Conservation (phyloP, 1,140 invertebrate species). For the Hermetia illucens region DNA sequence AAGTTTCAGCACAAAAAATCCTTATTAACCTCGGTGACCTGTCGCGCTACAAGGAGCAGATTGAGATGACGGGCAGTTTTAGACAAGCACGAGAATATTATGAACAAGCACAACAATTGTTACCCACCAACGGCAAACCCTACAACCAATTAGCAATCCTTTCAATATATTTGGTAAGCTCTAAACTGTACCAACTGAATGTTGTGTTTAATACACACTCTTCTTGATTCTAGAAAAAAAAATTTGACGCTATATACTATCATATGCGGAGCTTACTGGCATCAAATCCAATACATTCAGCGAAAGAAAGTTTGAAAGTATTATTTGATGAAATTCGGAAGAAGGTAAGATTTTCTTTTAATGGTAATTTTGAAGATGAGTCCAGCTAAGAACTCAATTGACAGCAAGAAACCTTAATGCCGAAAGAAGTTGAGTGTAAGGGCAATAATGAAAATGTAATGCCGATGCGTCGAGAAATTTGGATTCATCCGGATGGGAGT, state of each 20-base stretch:
- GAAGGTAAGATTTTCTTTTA: too few species aligned
- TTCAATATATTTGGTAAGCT: slow-evolving; percentile 73
- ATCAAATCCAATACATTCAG: slow-evolving; percentile 82
- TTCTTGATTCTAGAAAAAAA: slow-evolving; percentile 55
- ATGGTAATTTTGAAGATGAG: slow-evolving; percentile 10
- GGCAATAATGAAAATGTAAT: slow-evolving; percentile 11
- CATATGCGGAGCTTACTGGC: slow-evolving; percentile 90
- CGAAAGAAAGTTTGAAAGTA: slow-evolving; percentile 71
- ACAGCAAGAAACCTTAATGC: slow-evolving; percentile 1
- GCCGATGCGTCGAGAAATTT: slow-evolving; percentile 50
- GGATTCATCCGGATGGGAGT: slow-evolving; percentile 66
- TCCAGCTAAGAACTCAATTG: too few species aligned
- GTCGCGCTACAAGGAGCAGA: slow-evolving; percentile 74
- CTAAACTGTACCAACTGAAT: slow-evolving; percentile 4
- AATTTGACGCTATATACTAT: slow-evolving; percentile 93
- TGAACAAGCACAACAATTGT: slow-evolving; percentile 81
- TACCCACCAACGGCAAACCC: slow-evolving; percentile 87
- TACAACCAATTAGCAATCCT: slow-evolving; percentile 92
- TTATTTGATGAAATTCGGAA: slow-evolving; percentile 89
- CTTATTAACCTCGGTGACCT: slow-evolving; percentile 84
- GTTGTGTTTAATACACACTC: slow-evolving; percentile 4
- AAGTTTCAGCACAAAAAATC: slow-evolving; percentile 75
- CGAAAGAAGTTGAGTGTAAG: slow-evolving; percentile 3
- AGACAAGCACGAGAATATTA: slow-evolving; percentile 79
- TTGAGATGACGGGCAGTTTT: slow-evolving; percentile 71